phyloP scores from a whole-genome alignment of 1,140 invertebrate genomes.

The Anastrepha obliqua region DNA sequence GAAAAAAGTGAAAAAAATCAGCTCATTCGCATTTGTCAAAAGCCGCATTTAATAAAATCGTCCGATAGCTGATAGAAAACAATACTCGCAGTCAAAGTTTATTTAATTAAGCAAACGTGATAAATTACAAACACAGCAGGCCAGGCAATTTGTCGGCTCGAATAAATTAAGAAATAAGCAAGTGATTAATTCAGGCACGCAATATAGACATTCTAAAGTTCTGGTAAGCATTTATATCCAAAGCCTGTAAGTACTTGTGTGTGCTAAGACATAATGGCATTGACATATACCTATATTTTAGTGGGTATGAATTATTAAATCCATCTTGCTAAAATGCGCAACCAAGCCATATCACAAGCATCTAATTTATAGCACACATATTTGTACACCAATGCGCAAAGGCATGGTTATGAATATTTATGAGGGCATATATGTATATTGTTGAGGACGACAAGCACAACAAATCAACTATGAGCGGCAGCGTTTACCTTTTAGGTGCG shows the following conservation, averaged over 20 bases:
- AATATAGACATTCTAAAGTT: neutral
- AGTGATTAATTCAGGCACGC: neutral
- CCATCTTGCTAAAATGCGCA: neutral
- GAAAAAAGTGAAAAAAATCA: neutral
- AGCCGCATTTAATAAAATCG: neutral
- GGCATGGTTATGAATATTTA: conserved; percentile 44
- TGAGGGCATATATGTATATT: neutral
- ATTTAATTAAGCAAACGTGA: conserved; percentile 41
- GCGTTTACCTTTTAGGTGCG: neutral
- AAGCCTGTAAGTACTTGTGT: no score
- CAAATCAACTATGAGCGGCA: conserved; percentile 14
- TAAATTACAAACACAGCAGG: neutral
- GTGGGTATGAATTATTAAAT: neutral
- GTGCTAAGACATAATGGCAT: no score
- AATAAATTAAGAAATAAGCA: neutral
- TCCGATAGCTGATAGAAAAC: no score
- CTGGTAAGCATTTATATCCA: no score
- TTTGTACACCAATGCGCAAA: neutral
- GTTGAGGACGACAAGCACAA: neutral
- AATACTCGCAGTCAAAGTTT: neutral
- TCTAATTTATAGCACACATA: no score
- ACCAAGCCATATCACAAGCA: neutral
- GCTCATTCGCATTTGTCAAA: neutral
- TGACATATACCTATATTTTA: neutral
- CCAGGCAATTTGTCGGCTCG: neutral